phyloP scores from a whole-genome alignment of 2,797 vertebrate genomes.

The Amazonetta brasiliensis region DNA sequence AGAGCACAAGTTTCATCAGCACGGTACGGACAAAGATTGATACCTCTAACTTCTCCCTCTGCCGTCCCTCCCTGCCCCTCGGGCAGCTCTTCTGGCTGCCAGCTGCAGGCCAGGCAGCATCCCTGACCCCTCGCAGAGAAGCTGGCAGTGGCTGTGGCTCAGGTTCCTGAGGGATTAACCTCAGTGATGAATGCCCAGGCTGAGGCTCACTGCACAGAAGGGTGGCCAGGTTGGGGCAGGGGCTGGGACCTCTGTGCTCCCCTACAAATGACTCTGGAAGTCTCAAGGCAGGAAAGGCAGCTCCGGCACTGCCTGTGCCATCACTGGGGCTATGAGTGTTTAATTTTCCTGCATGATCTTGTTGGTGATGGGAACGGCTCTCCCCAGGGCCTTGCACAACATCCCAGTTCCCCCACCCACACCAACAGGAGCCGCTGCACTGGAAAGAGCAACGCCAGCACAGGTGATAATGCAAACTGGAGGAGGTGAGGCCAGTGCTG shows the following conservation, averaged over 20 bases:
- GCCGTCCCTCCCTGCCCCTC: neutral
- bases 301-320: neutral
- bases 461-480: neutral
- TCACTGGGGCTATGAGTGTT: neutral
- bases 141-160: neutral
- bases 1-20: slow-evolving; percentile 43
- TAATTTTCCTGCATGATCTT: neutral
- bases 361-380: neutral
- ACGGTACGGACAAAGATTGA: slow-evolving; percentile 10
- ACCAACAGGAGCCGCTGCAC: neutral
- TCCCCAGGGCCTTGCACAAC: neutral
- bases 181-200: neutral
- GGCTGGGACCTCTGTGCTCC: neutral
- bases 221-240: neutral
- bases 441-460: neutral
- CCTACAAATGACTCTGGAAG: neutral
- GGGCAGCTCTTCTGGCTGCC: neutral
- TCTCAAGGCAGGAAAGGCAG: neutral
- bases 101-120: neutral
- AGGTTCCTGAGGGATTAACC: neutral
- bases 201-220: neutral
- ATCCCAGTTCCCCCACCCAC: neutral
- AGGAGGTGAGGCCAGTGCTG: slow-evolving; percentile 9
- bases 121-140: neutral
- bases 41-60: neutral